Conservation (phyloP, 2,797 vertebrate species). For the Danio kyathit region DNA sequence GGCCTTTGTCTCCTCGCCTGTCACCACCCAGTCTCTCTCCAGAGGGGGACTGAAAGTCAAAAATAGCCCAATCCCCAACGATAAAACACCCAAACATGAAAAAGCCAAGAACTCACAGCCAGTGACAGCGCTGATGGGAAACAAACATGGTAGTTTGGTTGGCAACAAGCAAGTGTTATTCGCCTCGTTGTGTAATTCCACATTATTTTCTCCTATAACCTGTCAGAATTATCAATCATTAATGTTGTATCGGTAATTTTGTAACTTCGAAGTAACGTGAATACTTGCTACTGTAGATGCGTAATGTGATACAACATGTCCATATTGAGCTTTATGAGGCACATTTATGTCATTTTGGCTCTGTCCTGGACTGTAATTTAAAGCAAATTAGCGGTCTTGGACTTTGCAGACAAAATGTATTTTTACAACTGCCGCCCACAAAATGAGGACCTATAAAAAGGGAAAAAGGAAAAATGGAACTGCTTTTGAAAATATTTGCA, state of each 20-base stretch:
- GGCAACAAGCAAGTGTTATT: conserved; percentile 4
- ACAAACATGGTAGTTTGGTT: conserved; percentile 31
- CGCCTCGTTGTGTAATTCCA: conserved; percentile 5
- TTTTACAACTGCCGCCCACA: conserved; percentile 75
- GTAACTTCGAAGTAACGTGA: background rate
- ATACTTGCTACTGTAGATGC: conserved; percentile 22
- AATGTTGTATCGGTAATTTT: conserved; percentile 29
- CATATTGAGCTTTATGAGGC: conserved; percentile 69
- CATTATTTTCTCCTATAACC: conserved; percentile 37
- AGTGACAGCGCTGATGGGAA: conserved; percentile 29
- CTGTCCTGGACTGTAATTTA: conserved; percentile 75
- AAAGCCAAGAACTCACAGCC: conserved; percentile 40
- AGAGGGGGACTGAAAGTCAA: conserved; percentile 40
- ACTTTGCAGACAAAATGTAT: conserved; percentile 77
- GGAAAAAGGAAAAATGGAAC: conserved; percentile 69
- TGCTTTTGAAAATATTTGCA: conserved; percentile 67
- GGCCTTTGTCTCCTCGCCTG: conserved; percentile 51
- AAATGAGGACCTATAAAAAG: conserved; percentile 75
- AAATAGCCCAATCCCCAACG: conserved; percentile 48
- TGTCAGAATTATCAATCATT: conserved; percentile 30
- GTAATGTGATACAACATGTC: conserved; percentile 63
- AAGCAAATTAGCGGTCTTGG: conserved; percentile 74
- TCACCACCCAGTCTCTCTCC: conserved; percentile 51
- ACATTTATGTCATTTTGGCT: conserved; percentile 69
- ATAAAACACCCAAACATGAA: conserved; percentile 52